Conservation (phyloP, 2,797 vertebrate genomes). For the Neoniphon sammara region DNA sequence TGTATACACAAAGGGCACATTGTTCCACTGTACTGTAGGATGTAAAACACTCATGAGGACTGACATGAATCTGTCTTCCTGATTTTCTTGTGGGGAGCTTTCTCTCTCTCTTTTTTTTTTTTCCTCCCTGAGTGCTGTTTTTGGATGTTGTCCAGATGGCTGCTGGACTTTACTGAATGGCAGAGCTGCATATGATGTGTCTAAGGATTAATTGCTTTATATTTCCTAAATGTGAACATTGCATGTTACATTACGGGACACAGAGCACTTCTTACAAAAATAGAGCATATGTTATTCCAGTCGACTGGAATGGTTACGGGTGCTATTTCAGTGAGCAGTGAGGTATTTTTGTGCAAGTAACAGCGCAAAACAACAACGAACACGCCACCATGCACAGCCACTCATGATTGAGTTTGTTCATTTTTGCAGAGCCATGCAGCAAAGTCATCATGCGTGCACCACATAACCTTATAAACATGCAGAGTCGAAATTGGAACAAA, state of each 20-base stretch:
- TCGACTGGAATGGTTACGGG: slow-evolving; percentile 9
- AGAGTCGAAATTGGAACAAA: slow-evolving; percentile 14
- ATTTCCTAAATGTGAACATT: slow-evolving; percentile 55
- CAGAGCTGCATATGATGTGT: slow-evolving; percentile 69
- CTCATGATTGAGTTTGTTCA: slow-evolving; percentile 25
- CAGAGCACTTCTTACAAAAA: slow-evolving; percentile 39
- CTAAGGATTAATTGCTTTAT: slow-evolving; percentile 70
- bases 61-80: slow-evolving; percentile 74
- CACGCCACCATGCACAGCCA: slow-evolving; percentile 1
- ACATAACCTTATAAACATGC: slow-evolving; percentile 22
- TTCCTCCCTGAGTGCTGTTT: slow-evolving; percentile 54
- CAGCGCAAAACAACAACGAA: slow-evolving; percentile 16
- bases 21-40: slow-evolving; percentile 52
- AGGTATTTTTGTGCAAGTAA: slow-evolving; percentile 42
- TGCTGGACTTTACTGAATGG: slow-evolving; percentile 51
- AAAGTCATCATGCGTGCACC: slow-evolving; percentile 13
- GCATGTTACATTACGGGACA: slow-evolving; percentile 46
- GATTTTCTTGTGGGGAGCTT: slow-evolving; percentile 25
- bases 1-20: slow-evolving; percentile 61
- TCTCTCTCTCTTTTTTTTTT: neutral
- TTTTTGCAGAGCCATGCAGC: slow-evolving; percentile 21
- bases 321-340: slow-evolving; percentile 37
- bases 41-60: slow-evolving; percentile 66
- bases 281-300: slow-evolving; percentile 54
- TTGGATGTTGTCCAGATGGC: slow-evolving; percentile 68